Conservation (phyloP, 2,888 invertebrate species). For the Coenonympha arcania region DNA sequence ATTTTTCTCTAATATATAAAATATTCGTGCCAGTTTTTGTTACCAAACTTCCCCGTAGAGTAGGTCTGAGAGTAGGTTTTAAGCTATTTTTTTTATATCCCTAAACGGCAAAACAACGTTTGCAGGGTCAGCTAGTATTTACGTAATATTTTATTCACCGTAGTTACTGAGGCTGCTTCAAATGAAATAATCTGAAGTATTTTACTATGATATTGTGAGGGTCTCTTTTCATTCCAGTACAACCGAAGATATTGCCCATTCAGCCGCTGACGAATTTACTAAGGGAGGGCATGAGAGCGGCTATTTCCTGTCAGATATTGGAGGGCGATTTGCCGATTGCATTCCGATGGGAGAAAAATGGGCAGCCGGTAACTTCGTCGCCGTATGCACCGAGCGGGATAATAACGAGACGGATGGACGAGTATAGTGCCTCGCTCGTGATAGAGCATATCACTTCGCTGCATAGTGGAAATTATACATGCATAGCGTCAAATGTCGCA, state of each 20-base stretch:
- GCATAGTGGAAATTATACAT: conserved; percentile 93
- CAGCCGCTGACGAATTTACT: conserved; percentile 86
- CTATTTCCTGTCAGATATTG: conserved; percentile 91
- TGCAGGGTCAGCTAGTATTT: too few species aligned
- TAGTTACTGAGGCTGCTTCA: too few species aligned
- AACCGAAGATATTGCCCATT: conserved; percentile 88
- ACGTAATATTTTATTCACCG: too few species aligned
- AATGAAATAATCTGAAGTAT: too few species aligned
- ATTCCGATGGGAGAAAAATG: conserved; percentile 93
- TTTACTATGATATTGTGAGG: background rate
- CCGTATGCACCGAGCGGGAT: conserved; percentile 71
- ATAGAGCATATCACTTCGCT: conserved; percentile 89
- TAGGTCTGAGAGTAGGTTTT: too few species aligned
- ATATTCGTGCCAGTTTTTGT: too few species aligned
- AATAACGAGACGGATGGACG: conserved; percentile 78
- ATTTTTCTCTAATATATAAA: too few species aligned
- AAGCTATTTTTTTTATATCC: too few species aligned
- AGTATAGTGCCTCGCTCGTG: conserved; percentile 88
- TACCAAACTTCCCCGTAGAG: too few species aligned
- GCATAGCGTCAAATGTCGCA: conserved; percentile 90
- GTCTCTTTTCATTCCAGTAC: conserved; percentile 71
- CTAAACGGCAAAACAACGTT: too few species aligned
- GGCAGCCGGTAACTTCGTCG: conserved; percentile 80
- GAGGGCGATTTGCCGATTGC: conserved; percentile 94
- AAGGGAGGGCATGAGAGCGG: conserved; percentile 88